Evolutionary conservation across 2,797 vertebrate species (phyloP).

Genomic region (Xenentodon cancila): DNA sequence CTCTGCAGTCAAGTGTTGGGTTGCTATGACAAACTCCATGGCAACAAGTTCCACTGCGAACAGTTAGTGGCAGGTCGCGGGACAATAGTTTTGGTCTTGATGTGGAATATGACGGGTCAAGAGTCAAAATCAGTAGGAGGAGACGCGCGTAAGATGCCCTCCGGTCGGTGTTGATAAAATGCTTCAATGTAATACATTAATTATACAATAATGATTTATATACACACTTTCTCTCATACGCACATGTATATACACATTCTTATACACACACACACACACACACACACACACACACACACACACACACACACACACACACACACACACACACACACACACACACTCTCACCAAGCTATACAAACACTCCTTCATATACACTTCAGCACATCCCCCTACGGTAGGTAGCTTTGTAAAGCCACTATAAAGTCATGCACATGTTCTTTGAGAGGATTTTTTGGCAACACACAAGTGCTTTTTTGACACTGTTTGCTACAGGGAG

Average conservation of each 20-base stretch:
- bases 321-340: conserved; percentile 30
- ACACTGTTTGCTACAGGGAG: conserved; percentile 79
- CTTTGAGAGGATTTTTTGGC: conserved; percentile 83
- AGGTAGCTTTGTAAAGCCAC: conserved; percentile 75
- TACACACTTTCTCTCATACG: conserved; percentile 48
- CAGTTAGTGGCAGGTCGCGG: conserved; percentile 53
- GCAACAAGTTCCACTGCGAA: conserved; percentile 61
- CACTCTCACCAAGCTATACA: conserved; percentile 63
- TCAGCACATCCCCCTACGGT: conserved; percentile 69
- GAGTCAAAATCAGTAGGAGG: conserved; percentile 69
- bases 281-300: too few relatives aligned
- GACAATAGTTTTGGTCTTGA: conserved; percentile 65
- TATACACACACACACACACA: conserved; percentile 22
- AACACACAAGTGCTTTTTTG: conserved; percentile 83
- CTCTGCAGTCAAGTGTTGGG: conserved; percentile 71
- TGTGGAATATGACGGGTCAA: conserved; percentile 66
- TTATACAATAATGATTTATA: conserved; percentile 80
- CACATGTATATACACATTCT: conserved; percentile 60
- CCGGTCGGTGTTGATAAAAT: conserved; percentile 73
- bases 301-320: conserved; percentile 42
- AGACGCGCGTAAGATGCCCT: conserved; percentile 54
- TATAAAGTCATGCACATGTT: conserved; percentile 82
- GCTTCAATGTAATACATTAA: conserved; percentile 79
- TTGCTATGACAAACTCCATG: conserved; percentile 60
- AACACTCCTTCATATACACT: conserved; percentile 29